A percentile compares a stretch with the other conserved stretches of the same genome.
Evolutionary conservation across 2,888 invertebrate species (phyloP).

Genomic region (Dryocosmus kuriphilus): DNA sequence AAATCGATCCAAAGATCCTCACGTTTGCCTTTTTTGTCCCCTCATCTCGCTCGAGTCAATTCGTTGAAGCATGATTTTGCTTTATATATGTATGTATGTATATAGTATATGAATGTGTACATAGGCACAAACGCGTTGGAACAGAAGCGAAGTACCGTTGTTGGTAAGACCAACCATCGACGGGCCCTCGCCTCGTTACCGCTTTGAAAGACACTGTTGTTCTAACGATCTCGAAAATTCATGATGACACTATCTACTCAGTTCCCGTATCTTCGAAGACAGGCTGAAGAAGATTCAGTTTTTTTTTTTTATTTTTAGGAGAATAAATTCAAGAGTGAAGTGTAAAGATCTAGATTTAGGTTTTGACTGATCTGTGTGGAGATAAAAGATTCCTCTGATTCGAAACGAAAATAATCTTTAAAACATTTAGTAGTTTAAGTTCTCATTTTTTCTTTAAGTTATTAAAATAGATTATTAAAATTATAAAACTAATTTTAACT

Average conservation of each 20-base stretch:
- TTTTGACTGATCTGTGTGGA: not conserved
- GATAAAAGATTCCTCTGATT: not conserved
- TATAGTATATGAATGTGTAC: not conserved
- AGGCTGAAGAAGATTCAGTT: not conserved
- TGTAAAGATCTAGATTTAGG: not conserved
- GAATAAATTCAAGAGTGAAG: not conserved
- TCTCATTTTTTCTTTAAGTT: too few relatives aligned
- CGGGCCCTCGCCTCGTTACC: constrained; percentile 7
- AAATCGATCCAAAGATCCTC: constrained; percentile 4
- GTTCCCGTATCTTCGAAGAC: not conserved
- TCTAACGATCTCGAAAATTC: constrained; percentile 5
- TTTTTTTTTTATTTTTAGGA: not conserved
- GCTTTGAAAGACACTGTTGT: constrained; percentile 7
- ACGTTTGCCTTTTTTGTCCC: not conserved
- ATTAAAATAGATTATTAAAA: too few relatives aligned
- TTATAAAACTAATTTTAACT: too few relatives aligned
- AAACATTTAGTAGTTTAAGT: too few relatives aligned
- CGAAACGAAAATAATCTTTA: not conserved
- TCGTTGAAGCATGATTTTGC: constrained; percentile 2
- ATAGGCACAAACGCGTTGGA: not conserved
- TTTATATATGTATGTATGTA: not conserved
- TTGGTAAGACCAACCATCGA: not conserved
- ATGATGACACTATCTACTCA: constrained; percentile 5
- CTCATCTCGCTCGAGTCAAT: constrained; percentile 10
- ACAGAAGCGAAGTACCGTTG: constrained; percentile 9